Percentiles rank a stretch among this genome's conserved stretches.
phyloP scores from a whole-genome alignment of 2,113 vertebrate species.

The Syngnathus floridae region DNA sequence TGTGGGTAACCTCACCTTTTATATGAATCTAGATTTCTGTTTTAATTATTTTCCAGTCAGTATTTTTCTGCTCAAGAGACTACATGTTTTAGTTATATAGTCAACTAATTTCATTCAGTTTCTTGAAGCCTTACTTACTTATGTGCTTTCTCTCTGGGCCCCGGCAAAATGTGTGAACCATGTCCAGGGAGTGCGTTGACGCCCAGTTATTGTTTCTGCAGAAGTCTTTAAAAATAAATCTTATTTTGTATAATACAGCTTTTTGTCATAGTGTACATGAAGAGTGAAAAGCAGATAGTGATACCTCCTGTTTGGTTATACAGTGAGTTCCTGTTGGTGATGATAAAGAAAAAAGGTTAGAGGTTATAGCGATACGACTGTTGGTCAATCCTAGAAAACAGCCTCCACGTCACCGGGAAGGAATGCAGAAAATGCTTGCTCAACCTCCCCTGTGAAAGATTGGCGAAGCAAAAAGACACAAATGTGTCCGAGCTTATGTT shows the following conservation, averaged over 20 bases:
- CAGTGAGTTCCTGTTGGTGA: constrained; percentile 19
- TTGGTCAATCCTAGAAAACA: constrained; percentile 21
- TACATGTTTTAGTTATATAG: background rate
- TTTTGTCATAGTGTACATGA: constrained; percentile 3
- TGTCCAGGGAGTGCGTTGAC: background rate
- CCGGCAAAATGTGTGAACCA: background rate
- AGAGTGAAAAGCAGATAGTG: background rate
- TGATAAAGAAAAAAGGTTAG: constrained; percentile 42
- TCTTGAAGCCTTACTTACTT: background rate
- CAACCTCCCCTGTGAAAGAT: constrained; percentile 51
- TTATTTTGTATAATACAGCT: background rate
- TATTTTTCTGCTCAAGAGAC: background rate
- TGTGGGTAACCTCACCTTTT: background rate
- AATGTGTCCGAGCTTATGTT: constrained; percentile 20
- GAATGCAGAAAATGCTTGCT: constrained; percentile 64
- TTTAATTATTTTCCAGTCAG: background rate
- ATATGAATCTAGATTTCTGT: background rate
- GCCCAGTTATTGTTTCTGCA: constrained; percentile 2
- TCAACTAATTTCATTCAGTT: background rate
- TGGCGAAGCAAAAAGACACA: constrained; percentile 11
- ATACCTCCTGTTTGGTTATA: background rate
- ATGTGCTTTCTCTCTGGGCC: background rate
- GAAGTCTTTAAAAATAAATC: constrained; percentile 1
- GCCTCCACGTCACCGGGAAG: constrained; percentile 36
- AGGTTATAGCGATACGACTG: constrained; percentile 49